These are phyloP conservation scores for Bubo bubo DNA, from an alignment of 2,113 vertebrate genomes.

Conservation along the genomic window DNA sequence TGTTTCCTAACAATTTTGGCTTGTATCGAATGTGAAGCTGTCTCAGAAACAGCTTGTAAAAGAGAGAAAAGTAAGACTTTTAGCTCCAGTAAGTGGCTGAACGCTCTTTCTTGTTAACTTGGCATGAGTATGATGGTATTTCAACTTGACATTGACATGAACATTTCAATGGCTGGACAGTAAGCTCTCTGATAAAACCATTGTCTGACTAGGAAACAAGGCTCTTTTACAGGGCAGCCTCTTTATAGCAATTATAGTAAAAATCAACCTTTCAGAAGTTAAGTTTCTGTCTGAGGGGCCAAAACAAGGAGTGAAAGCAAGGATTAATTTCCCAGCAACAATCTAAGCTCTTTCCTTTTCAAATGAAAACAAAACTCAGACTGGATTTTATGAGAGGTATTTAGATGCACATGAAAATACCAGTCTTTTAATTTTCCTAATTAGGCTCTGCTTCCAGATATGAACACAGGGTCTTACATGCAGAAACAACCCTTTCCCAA, in stretches of 20 bases:
- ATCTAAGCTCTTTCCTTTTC: constrained; percentile 20
- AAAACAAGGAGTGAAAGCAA: constrained; percentile 42
- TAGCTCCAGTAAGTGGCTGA: constrained; percentile 15
- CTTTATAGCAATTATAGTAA: constrained; percentile 31
- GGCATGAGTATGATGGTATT: constrained; percentile 13
- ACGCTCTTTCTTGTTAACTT: neutral
- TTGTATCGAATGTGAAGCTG: neutral
- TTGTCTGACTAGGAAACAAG: neutral
- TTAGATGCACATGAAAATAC: neutral
- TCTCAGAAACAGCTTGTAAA: constrained; percentile 14
- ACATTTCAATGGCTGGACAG: constrained; percentile 28
- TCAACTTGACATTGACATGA: constrained; percentile 40
- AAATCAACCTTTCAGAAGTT: constrained; percentile 58
- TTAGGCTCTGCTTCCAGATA: neutral
- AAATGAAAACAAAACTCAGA: constrained; percentile 19
- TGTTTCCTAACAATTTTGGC: constrained; percentile 21
- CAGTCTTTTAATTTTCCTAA: neutral
- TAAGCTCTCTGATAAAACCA: constrained; percentile 44
- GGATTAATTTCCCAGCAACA: constrained; percentile 62
- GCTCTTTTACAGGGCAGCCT: neutral
- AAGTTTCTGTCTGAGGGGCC: neutral
- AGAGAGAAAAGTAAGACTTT: constrained; percentile 9
- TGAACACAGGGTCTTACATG: neutral
- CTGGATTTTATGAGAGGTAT: neutral
- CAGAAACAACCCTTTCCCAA: neutral